phyloP scores from a whole-genome alignment of 1,140 invertebrate species.

The Arctopsyche grandis region DNA sequence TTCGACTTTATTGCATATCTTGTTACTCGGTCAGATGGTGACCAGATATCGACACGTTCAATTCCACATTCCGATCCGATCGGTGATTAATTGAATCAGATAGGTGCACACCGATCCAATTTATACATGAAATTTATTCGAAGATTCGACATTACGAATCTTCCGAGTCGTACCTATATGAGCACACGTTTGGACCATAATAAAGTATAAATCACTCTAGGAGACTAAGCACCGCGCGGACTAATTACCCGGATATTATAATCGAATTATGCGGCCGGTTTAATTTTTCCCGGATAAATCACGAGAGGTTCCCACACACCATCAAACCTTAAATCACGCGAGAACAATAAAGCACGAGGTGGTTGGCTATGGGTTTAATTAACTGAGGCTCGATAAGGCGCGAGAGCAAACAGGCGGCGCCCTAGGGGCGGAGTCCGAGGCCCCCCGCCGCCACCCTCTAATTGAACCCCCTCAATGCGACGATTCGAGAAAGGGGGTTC shows the following conservation, averaged over 20 bases:
- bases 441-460: neutral
- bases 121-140: neutral
- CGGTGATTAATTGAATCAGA: constrained; percentile 52
- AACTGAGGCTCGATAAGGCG: constrained; percentile 2
- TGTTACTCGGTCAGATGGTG: constrained; percentile 25
- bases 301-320: constrained; percentile 26
- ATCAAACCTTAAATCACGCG: constrained; percentile 37
- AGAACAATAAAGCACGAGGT: constrained; percentile 41
- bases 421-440: constrained; percentile 28
- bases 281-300: constrained; percentile 40
- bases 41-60: constrained; percentile 14
- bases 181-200: neutral
- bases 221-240: neutral
- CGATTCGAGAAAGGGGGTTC: neutral
- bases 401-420: constrained; percentile 13
- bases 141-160: too few relatives aligned
- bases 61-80: constrained; percentile 41
- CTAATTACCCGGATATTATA: constrained; percentile 45
- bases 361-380: constrained; percentile 36
- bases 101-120: constrained; percentile 35
- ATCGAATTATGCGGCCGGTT: constrained; percentile 36
- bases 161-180: too few relatives aligned
- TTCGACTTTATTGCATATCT: constrained; percentile 40
- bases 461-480: neutral
- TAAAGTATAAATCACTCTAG: too few relatives aligned